Percentiles rank a stretch among this genome's conserved stretches.
phyloP scores from a whole-genome alignment of 1,140 invertebrate species.

The Chironomus striatipennis region DNA sequence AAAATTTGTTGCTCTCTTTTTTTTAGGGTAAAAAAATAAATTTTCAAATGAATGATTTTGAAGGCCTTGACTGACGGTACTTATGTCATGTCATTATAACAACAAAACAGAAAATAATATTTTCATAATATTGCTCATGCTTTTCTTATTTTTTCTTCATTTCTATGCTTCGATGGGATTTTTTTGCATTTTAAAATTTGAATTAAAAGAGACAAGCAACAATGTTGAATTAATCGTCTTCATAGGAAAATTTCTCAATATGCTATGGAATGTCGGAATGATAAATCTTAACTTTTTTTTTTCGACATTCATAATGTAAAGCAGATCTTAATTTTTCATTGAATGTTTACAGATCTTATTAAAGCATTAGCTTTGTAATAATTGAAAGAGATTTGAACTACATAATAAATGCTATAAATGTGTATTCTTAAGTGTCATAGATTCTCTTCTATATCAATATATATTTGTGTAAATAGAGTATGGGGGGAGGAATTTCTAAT shows the following conservation, averaged over 20 bases:
- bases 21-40: background rate
- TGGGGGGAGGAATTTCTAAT: too few relatives aligned
- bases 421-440: too few relatives aligned
- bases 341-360: background rate
- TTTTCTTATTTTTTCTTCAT: background rate
- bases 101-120: background rate
- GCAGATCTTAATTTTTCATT: background rate
- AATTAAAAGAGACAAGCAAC: background rate
- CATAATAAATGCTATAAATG: background rate
- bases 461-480: too few relatives aligned
- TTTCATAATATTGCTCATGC: background rate
- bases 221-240: background rate
- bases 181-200: background rate
- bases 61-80: conserved; percentile 5
- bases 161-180: background rate
- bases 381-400: background rate
- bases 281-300: background rate
- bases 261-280: background rate
- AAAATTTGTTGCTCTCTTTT: too few relatives aligned
- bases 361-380: conserved; percentile 1
- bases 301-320: background rate
- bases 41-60: conserved; percentile 3
- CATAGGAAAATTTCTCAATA: background rate
- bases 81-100: background rate
- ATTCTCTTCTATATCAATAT: too few relatives aligned